A percentile compares a stretch with the other conserved stretches of the same genome.
These are phyloP conservation scores for Pogona vitticeps DNA, from an alignment of 2,113 vertebrate genomes.

Conservation along the genomic window DNA sequence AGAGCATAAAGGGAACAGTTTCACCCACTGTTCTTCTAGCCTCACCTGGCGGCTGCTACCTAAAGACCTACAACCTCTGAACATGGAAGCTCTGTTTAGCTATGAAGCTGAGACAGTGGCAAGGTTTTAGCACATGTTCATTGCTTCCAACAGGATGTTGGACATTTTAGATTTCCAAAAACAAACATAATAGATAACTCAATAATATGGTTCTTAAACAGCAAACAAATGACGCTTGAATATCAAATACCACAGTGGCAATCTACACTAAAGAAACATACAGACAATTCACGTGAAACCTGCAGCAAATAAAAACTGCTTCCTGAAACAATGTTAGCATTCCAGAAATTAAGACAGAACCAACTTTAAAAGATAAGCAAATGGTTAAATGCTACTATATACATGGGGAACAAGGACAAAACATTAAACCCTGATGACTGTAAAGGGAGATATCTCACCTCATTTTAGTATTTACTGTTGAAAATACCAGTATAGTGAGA, in stretches of 20 bases:
- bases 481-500: background rate
- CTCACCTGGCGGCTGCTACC: background rate
- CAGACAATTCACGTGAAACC: background rate
- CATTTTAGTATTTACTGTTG: constrained; percentile 51
- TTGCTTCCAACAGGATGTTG: background rate
- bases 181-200: background rate
- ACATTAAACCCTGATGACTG: constrained; percentile 72
- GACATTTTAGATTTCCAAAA: background rate
- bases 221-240: background rate
- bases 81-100: background rate
- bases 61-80: background rate
- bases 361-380: constrained; percentile 69
- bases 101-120: background rate
- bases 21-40: constrained; percentile 4
- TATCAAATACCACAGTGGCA: constrained; percentile 13
- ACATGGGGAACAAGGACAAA: constrained; percentile 65
- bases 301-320: constrained; percentile 35
- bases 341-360: constrained; percentile 68
- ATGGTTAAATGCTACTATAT: constrained; percentile 67
- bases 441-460: constrained; percentile 55
- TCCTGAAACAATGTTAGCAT: constrained; percentile 37
- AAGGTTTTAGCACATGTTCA: background rate
- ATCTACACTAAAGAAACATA: constrained; percentile 33
- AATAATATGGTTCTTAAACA: background rate
- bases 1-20: background rate